Percentiles rank a stretch among this genome's conserved stretches.
Evolutionary conservation across 2,888 invertebrate species (phyloP).

Genomic region (Petrolisthes manimaculis): DNA sequence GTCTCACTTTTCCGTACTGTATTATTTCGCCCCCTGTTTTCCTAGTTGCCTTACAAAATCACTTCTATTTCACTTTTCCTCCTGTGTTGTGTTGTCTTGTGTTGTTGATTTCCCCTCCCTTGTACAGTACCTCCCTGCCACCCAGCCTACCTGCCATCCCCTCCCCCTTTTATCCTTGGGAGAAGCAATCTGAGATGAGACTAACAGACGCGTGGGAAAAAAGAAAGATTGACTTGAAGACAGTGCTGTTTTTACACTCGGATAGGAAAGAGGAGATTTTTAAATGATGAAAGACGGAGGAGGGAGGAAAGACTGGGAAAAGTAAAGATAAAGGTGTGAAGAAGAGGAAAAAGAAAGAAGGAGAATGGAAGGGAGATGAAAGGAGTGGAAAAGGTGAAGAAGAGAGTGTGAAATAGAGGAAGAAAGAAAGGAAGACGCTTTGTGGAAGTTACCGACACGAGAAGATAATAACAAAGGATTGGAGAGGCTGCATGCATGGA

Average conservation of each 20-base stretch:
- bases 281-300: background rate
- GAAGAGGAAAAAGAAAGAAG: background rate
- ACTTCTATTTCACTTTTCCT: background rate
- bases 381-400: background rate
- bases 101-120: background rate
- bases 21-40: background rate
- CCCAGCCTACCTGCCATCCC: background rate
- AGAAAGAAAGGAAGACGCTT: background rate
- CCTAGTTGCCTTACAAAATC: background rate
- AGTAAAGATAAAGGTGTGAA: background rate
- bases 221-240: too few relatives aligned
- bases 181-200: background rate
- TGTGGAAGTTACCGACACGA: background rate
- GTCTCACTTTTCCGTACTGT: background rate
- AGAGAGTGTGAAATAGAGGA: background rate
- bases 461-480: background rate
- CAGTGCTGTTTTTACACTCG: too few relatives aligned
- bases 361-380: background rate
- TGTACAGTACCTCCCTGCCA: too few relatives aligned
- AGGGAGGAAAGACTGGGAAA: background rate
- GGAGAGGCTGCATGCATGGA: background rate
- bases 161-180: background rate
- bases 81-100: background rate
- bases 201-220: background rate
- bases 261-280: too few relatives aligned